A percentile compares a stretch with the other conserved stretches of the same genome.
Conservation (phyloP, 2,888 invertebrate genomes). For the Machimus rusticus region DNA sequence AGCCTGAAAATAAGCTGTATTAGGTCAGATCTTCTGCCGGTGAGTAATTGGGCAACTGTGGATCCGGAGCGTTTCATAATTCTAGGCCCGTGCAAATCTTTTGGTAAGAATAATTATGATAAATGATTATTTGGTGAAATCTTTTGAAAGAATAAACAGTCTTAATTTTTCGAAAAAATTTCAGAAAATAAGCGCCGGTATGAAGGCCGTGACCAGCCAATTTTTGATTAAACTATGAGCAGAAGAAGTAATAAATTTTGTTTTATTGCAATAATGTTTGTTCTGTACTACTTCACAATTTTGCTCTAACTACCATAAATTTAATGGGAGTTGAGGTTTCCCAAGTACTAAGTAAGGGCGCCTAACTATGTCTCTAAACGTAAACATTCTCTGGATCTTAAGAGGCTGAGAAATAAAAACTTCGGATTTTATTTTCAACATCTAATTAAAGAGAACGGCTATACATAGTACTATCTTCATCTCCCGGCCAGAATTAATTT, state of each 20-base stretch:
- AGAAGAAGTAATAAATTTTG: neutral
- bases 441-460: no score
- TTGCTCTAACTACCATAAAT: no score
- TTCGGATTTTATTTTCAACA: no score
- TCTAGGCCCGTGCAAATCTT: neutral
- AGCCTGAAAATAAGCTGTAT: neutral
- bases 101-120: neutral
- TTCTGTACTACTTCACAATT: no score
- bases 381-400: no score
- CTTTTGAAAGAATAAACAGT: neutral
- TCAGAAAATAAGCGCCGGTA: neutral
- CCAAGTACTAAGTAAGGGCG: no score
- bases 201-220: neutral
- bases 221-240: neutral
- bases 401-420: no score
- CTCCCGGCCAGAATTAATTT: no score
- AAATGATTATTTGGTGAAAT: neutral
- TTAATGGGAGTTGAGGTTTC: no score
- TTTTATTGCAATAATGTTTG: no score
- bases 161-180: neutral
- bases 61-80: slow-evolving; percentile 35
- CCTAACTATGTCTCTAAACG: no score
- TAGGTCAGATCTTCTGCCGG: neutral
- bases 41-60: neutral
- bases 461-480: no score